Conservation (phyloP, 2,888 invertebrate genomes). For the Ctena decussata region DNA sequence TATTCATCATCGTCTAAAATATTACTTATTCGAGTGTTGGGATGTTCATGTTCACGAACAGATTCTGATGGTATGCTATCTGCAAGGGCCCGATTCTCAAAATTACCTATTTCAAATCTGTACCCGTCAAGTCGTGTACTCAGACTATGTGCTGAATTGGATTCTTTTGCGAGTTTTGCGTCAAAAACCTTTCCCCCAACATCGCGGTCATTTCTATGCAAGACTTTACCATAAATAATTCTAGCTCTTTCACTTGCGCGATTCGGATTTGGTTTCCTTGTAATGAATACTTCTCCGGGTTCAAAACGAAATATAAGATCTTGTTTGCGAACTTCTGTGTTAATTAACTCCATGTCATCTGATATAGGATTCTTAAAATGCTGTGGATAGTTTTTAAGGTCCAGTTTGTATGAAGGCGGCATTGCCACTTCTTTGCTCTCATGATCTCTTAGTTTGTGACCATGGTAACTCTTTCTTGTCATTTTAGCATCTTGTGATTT, state of each 20-base stretch:
- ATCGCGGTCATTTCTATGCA: background rate
- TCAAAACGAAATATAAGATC: conserved; percentile 61
- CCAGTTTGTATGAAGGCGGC: conserved; percentile 35
- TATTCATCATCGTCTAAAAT: conserved; percentile 8
- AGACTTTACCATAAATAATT: conserved; percentile 61
- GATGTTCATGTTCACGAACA: conserved; percentile 1
- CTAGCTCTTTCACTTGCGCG: conserved; percentile 57
- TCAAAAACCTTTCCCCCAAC: background rate
- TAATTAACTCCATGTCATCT: background rate
- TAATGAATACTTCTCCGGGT: conserved; percentile 59
- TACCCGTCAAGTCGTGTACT: conserved; percentile 44
- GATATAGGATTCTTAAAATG: background rate
- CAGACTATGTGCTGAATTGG: conserved; percentile 22
- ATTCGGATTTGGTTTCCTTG: conserved; percentile 23
- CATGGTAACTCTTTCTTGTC: conserved; percentile 29
- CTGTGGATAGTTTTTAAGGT: conserved; percentile 40
- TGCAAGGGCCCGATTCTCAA: conserved; percentile 45
- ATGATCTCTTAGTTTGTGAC: conserved; percentile 19
- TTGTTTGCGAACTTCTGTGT: conserved; percentile 30
- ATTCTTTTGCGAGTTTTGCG: background rate
- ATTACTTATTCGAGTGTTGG: background rate
- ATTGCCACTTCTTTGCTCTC: background rate
- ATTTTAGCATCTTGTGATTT: conserved; percentile 21
- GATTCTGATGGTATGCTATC: conserved; percentile 32
- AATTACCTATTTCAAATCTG: conserved; percentile 38